These are phyloP conservation scores for Megaceryle alcyon DNA, from an alignment of 2,797 vertebrate genomes.

Conservation along the genomic window DNA sequence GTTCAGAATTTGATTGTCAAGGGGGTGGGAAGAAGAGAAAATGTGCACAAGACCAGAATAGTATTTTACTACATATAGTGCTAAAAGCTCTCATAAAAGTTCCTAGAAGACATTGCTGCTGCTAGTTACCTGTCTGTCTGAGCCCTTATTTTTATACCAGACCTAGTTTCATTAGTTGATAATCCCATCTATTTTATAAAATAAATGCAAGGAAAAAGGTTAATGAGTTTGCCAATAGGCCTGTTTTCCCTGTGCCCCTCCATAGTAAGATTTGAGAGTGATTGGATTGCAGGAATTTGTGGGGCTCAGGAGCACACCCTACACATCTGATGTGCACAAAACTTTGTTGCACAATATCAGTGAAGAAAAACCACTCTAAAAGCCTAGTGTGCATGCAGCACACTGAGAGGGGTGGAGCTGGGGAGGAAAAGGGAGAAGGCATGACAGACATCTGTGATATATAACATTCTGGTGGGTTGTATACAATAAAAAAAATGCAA, in stretches of 20 bases:
- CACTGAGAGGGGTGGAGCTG: neutral
- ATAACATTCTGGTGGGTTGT: neutral
- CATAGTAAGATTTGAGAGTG: neutral
- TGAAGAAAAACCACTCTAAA: neutral
- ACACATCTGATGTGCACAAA: neutral
- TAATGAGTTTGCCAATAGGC: neutral
- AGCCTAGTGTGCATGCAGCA: fast-evolving
- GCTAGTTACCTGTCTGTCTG: neutral
- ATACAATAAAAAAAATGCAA: neutral
- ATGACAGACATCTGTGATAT: neutral
- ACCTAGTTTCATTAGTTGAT: neutral
- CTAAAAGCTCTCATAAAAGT: neutral
- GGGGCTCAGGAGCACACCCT: neutral
- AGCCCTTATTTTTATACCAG: neutral
- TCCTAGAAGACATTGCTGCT: neutral
- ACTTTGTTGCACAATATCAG: neutral
- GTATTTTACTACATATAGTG: neutral
- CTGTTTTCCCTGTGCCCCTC: neutral
- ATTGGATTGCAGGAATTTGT: neutral
- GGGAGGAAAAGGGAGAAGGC: neutral
- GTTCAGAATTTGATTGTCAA: neutral
- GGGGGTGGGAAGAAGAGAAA: neutral
- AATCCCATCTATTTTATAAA: neutral
- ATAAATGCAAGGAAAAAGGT: neutral
- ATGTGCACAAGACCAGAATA: neutral